A percentile compares a stretch with the other conserved stretches of the same genome.
These are phyloP conservation scores for Petromus typicus DNA, from an alignment of 2,113 vertebrate species.

Conservation along the genomic window DNA sequence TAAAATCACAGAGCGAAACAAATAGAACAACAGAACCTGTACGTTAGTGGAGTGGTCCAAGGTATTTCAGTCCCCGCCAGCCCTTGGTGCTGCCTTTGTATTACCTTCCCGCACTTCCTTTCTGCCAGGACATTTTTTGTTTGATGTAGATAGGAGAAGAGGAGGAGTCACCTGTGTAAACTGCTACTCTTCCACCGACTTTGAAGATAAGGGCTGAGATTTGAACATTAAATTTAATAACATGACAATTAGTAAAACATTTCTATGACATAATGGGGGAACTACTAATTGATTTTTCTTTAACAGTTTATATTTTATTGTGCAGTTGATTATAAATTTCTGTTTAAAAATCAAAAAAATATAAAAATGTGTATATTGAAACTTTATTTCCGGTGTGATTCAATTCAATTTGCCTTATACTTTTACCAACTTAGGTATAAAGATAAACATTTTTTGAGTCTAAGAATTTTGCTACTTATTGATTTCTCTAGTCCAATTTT, in stretches of 20 bases:
- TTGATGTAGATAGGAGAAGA: neutral
- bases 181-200: neutral
- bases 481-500: neutral
- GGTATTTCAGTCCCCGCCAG: neutral
- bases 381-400: neutral
- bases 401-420: neutral
- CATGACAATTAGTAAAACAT: neutral
- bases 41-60: neutral
- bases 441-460: neutral
- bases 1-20: neutral
- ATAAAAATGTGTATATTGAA: neutral
- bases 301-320: neutral
- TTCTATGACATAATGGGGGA: neutral
- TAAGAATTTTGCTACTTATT: neutral
- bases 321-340: neutral
- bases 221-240: neutral
- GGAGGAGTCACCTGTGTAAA: neutral
- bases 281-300: neutral
- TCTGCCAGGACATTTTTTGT: neutral
- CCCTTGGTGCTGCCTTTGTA: neutral
- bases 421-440: neutral
- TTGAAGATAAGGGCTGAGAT: neutral
- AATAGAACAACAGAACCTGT: neutral
- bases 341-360: neutral
- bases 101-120: neutral